Conservation (phyloP, 2,113 vertebrate genomes). For the Ranitomeya imitator region DNA sequence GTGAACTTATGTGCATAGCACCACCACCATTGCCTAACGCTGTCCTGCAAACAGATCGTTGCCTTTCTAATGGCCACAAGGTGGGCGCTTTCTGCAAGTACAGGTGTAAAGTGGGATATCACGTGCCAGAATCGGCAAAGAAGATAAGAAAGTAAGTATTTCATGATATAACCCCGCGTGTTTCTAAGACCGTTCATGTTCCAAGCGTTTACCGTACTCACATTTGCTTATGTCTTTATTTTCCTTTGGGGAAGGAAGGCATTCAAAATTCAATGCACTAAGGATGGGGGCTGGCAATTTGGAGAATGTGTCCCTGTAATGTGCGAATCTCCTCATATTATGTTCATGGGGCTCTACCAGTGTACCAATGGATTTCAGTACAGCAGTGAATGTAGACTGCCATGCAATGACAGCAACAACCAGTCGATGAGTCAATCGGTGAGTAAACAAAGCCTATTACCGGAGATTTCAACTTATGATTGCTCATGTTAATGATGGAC, state of each 20-base stretch:
- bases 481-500: not conserved
- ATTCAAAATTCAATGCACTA: conserved; percentile 92
- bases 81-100: conserved; percentile 97
- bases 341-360: conserved; percentile 91
- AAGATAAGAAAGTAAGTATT: conserved; percentile 80
- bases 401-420: conserved; percentile 81
- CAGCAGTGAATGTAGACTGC: conserved; percentile 91
- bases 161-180: not conserved
- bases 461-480: not conserved
- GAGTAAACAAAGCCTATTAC: conserved; percentile 63
- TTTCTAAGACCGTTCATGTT: not conserved
- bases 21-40: conserved; percentile 86
- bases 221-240: conserved; percentile 39
- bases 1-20: conserved; percentile 90
- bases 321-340: conserved; percentile 87
- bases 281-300: conserved; percentile 91
- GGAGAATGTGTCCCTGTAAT: conserved; percentile 89
- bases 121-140: conserved; percentile 81
- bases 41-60: conserved; percentile 87
- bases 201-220: not conserved
- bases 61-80: conserved; percentile 88
- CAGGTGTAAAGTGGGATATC: conserved; percentile 94
- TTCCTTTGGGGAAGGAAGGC: conserved; percentile 76
- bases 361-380: conserved; percentile 92
- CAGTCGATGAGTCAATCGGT: conserved; percentile 86